phyloP scores from a whole-genome alignment of 2,888 invertebrate genomes.

The Euclidia mi region DNA sequence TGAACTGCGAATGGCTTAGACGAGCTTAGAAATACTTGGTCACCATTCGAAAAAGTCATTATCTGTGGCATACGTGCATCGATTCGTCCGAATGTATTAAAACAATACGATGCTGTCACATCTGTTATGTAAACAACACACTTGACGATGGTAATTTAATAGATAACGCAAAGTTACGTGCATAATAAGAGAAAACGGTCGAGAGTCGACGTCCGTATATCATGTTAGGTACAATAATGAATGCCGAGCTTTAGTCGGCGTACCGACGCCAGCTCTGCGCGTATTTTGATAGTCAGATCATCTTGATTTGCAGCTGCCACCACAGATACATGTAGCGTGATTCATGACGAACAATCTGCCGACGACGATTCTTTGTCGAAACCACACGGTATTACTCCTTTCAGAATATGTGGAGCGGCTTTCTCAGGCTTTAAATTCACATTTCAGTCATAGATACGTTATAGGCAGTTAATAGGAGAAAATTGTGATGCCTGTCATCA shows the following conservation, averaged over 20 bases:
- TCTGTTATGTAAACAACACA: slow-evolving; percentile 61
- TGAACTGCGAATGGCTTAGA: too few relatives aligned
- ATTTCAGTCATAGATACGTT: too few relatives aligned
- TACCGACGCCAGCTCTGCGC: slow-evolving; percentile 43
- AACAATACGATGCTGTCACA: slow-evolving; percentile 33
- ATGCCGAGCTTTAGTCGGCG: slow-evolving; percentile 49
- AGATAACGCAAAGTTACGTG: slow-evolving; percentile 81
- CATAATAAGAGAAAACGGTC: slow-evolving; percentile 66
- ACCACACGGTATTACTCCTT: too few relatives aligned
- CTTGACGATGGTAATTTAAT: slow-evolving; percentile 74
- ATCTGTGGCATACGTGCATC: slow-evolving; percentile 15
- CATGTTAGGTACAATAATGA: slow-evolving; percentile 68
- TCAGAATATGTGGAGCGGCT: too few relatives aligned
- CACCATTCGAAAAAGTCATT: slow-evolving; percentile 7
- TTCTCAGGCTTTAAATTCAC: too few relatives aligned
- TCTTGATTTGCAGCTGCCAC: slow-evolving; percentile 76
- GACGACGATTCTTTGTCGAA: too few relatives aligned
- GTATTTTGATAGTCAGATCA: slow-evolving; percentile 81
- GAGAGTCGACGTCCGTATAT: slow-evolving; percentile 65
- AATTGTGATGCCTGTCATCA: too few relatives aligned
- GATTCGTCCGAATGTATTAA: slow-evolving; percentile 38
- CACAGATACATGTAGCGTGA: slow-evolving; percentile 34
- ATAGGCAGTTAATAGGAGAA: too few relatives aligned
- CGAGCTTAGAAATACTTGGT: too few relatives aligned
- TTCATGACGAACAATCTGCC: too few relatives aligned